phyloP scores from a whole-genome alignment of 2,113 vertebrate genomes.

The Dicerorhinus sumatrensis region DNA sequence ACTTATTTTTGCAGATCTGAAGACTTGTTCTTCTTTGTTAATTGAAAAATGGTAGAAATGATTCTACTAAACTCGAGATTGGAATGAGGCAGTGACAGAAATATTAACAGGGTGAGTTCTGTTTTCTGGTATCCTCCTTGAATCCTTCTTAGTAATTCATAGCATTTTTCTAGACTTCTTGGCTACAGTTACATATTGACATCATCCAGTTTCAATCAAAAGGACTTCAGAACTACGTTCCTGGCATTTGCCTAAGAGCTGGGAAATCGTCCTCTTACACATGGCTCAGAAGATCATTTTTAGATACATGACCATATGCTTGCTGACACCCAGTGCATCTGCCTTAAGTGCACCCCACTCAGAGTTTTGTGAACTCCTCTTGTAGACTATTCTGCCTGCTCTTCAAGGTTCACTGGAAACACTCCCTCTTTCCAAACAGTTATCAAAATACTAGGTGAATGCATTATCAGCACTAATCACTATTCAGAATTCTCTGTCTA shows the following conservation, averaged over 20 bases:
- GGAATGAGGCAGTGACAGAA: neutral
- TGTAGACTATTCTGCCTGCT: neutral
- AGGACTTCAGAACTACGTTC: neutral
- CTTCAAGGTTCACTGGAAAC: neutral
- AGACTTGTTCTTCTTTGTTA: neutral
- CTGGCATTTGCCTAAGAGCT: neutral
- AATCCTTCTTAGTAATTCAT: neutral
- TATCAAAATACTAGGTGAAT: neutral
- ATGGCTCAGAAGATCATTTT: neutral
- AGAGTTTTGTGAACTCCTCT: neutral
- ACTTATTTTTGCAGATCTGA: neutral
- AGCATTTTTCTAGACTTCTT: constrained; percentile 29
- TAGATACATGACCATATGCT: neutral
- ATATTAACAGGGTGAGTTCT: neutral
- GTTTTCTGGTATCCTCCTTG: neutral
- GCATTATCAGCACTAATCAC: neutral
- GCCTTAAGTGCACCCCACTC: neutral
- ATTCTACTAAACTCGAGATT: neutral
- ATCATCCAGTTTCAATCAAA: neutral
- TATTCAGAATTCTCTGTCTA: neutral
- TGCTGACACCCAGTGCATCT: neutral
- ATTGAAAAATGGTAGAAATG: neutral
- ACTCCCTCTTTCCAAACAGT: neutral
- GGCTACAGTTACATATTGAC: neutral
- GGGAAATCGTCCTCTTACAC: neutral